phyloP scores from a whole-genome alignment of 1,140 invertebrate genomes.

The Drosophila yakuba region DNA sequence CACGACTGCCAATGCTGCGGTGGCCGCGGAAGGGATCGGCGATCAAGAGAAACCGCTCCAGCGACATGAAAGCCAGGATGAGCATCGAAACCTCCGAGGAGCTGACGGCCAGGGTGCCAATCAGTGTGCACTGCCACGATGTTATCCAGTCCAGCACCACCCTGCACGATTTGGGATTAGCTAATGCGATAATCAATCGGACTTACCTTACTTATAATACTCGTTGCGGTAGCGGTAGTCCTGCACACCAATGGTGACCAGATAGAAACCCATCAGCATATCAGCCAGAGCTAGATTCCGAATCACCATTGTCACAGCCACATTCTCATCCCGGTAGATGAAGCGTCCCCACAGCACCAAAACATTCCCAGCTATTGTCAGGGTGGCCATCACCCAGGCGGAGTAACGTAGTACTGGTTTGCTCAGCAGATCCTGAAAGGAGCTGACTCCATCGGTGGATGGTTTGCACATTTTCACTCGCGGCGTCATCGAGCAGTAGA shows the following conservation, averaged over 20 bases:
- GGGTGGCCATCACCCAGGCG: conserved; percentile 90
- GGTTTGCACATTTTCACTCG: conserved; percentile 88
- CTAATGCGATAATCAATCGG: too few species aligned
- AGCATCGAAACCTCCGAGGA: conserved; percentile 91
- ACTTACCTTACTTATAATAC: conserved; percentile 86
- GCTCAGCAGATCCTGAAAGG: conserved; percentile 88
- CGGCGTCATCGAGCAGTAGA: conserved; percentile 89
- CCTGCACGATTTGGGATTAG: conserved; percentile 16
- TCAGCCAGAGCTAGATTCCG: conserved; percentile 92
- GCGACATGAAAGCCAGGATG: conserved; percentile 91
- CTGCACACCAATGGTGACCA: conserved; percentile 89
- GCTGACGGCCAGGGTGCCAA: conserved; percentile 89
- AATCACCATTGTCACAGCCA: conserved; percentile 88
- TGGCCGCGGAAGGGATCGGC: conserved; percentile 88
- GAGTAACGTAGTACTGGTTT: conserved; percentile 88
- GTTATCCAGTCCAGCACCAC: conserved; percentile 89
- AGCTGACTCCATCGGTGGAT: conserved; percentile 89
- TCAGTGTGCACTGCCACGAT: conserved; percentile 88
- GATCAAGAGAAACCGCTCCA: conserved; percentile 91
- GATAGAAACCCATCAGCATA: conserved; percentile 92
- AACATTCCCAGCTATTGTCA: conserved; percentile 89
- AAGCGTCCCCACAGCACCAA: conserved; percentile 89
- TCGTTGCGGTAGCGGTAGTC: conserved; percentile 88
- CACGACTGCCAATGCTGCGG: conserved; percentile 86
- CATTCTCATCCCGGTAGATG: conserved; percentile 87